Percentiles rank a stretch among this genome's conserved stretches.
phyloP scores from a whole-genome alignment of 1,140 invertebrate species.

The Dreissena polymorpha region DNA sequence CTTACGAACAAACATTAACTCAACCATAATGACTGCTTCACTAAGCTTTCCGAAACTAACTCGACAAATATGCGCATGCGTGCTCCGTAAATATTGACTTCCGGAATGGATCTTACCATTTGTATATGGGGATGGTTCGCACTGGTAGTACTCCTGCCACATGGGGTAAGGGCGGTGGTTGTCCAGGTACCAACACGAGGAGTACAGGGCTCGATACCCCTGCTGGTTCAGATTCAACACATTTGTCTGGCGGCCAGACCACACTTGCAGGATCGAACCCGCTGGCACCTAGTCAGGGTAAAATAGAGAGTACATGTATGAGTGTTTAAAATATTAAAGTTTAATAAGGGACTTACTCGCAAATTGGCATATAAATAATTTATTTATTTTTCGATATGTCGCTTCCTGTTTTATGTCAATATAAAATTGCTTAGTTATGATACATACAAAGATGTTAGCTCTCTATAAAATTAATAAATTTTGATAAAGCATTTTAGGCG shows the following conservation, averaged over 20 bases:
- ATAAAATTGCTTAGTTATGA: background rate
- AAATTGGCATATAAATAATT: background rate
- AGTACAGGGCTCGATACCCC: constrained; percentile 59
- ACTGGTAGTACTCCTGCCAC: constrained; percentile 68
- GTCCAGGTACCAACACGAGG: constrained; percentile 69
- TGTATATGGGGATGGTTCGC: constrained; percentile 79
- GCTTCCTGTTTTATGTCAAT: background rate
- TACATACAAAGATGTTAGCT: background rate
- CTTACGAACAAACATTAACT: too few relatives aligned
- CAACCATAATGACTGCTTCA: too few relatives aligned
- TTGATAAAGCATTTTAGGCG: too few relatives aligned
- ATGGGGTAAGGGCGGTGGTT: constrained; percentile 48
- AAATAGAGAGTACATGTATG: background rate
- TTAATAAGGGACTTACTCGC: background rate
- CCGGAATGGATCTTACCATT: constrained; percentile 16
- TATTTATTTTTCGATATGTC: background rate
- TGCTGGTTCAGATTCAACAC: constrained; percentile 16
- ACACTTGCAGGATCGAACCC: constrained; percentile 53
- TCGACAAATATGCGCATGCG: too few relatives aligned
- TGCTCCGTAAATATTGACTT: too few relatives aligned
- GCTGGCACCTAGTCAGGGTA: constrained; percentile 10
- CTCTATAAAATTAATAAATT: background rate
- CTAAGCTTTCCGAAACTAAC: too few relatives aligned
- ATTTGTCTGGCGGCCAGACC: constrained; percentile 9
- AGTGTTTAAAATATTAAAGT: background rate